Conservation (phyloP, 2,113 vertebrate genomes). For the Gorsachius goisagi region DNA sequence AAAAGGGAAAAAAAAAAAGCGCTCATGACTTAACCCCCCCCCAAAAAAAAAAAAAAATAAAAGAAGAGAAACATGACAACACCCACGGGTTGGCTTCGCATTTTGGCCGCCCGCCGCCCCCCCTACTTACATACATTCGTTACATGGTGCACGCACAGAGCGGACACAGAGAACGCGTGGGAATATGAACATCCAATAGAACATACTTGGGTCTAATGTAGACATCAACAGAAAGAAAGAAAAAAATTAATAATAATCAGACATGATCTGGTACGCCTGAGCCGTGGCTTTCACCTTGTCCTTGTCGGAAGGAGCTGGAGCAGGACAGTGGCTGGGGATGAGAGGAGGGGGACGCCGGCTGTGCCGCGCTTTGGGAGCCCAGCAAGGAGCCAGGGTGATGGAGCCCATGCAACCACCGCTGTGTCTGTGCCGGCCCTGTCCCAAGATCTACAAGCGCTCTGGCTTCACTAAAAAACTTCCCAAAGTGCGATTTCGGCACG, state of each 20-base stretch:
- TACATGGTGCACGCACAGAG: neutral
- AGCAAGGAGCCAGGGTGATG: fast-evolving
- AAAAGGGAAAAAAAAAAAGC: neutral
- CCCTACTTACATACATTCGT: neutral
- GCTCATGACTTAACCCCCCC: neutral
- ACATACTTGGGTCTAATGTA: neutral
- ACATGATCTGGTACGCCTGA: neutral
- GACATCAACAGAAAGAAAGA: neutral
- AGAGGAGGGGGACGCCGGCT: too few relatives aligned
- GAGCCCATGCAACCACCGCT: neutral
- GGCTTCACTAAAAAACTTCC: neutral
- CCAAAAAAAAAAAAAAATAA: neutral
- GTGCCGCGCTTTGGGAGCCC: neutral
- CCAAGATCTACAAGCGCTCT: fast-evolving
- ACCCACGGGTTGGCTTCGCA: neutral
- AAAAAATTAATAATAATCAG: neutral
- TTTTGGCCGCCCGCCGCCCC: neutral
- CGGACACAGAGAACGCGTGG: neutral
- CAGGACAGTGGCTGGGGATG: fast-evolving
- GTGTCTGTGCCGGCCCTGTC: neutral
- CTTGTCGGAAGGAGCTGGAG: neutral
- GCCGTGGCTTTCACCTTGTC: neutral
- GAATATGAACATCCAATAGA: neutral
- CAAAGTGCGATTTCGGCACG: fast-evolving
- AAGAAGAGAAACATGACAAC: neutral